Conservation (phyloP, 2,888 invertebrate genomes). For the Drosophila multiciliata region DNA sequence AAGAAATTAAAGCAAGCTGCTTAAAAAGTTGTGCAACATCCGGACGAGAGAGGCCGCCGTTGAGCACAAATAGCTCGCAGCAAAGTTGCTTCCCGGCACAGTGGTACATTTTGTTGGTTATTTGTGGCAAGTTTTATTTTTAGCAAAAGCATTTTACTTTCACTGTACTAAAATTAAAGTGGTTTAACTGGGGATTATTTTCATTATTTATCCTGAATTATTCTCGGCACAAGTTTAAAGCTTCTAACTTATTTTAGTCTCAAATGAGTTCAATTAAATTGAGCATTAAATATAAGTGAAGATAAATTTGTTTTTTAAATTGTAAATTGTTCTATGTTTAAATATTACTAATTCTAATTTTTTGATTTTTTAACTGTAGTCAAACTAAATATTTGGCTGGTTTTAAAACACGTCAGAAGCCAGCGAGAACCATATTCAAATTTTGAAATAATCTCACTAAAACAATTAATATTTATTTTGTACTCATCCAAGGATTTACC, state of each 20-base stretch:
- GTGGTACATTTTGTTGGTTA: slow-evolving; percentile 6
- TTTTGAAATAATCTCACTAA: not conserved
- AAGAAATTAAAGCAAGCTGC: slow-evolving; percentile 68
- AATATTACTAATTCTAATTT: not conserved
- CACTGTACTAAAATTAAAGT: not conserved
- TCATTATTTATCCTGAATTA: not conserved
- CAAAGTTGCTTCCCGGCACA: slow-evolving; percentile 22
- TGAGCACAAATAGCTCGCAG: slow-evolving; percentile 39
- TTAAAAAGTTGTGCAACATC: slow-evolving; percentile 70
- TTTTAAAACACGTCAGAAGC: not conserved
- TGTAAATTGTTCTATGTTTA: not conserved
- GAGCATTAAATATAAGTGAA: not conserved
- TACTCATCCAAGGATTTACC: not conserved
- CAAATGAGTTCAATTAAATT: not conserved
- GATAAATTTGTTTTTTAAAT: not conserved
- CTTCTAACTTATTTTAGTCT: not conserved
- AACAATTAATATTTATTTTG: slow-evolving; percentile 1
- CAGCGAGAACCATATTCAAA: not conserved
- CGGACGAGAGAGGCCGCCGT: slow-evolving; percentile 43
- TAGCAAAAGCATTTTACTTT: not conserved
- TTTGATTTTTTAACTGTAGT: not conserved
- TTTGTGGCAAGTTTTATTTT: not conserved
- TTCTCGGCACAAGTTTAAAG: not conserved
- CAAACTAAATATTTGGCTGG: not conserved
- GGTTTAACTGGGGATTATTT: not conserved